Conservation (phyloP, 2,797 vertebrate species). For the Malurus leucopterus region DNA sequence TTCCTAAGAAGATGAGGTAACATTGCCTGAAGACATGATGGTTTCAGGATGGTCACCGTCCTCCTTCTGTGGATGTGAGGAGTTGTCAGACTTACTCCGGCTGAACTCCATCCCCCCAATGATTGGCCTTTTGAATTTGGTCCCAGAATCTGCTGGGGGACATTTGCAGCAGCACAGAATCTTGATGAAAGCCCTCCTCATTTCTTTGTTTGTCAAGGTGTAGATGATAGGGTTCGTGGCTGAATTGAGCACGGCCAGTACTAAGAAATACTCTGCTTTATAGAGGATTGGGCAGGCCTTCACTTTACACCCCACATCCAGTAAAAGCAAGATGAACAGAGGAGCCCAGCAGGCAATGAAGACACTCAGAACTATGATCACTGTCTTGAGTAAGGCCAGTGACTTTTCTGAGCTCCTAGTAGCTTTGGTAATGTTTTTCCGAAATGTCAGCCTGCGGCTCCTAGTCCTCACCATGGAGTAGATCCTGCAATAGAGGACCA, state of each 20-base stretch:
- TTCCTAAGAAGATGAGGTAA: constrained; percentile 81
- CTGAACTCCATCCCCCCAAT: constrained; percentile 90
- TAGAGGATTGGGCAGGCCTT: constrained; percentile 85
- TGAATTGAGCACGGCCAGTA: constrained; percentile 93
- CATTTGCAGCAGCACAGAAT: constrained; percentile 85
- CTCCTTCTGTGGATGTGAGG: constrained; percentile 91
- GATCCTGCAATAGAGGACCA: constrained; percentile 92
- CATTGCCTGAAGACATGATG: constrained; percentile 83
- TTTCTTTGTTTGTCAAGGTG: constrained; percentile 95
- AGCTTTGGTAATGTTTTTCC: constrained; percentile 86
- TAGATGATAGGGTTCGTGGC: constrained; percentile 97
- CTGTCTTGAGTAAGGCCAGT: constrained; percentile 92
- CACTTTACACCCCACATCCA: constrained; percentile 91
- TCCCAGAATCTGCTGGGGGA: constrained; percentile 66
- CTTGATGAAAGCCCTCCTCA: constrained; percentile 91
- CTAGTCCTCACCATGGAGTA: constrained; percentile 90
- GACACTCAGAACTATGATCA: constrained; percentile 93
- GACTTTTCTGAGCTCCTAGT: constrained; percentile 94
- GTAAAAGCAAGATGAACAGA: constrained; percentile 90
- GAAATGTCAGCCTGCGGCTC: constrained; percentile 89
- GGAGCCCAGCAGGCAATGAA: constrained; percentile 97
- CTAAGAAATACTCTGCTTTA: constrained; percentile 93
- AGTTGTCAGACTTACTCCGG: constrained; percentile 94
- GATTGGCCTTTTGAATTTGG: constrained; percentile 85
- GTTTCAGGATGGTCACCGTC: constrained; percentile 88